Evolutionary conservation across 1,140 invertebrate genomes (phyloP).

Genomic region (Diorhabda carinulata): DNA sequence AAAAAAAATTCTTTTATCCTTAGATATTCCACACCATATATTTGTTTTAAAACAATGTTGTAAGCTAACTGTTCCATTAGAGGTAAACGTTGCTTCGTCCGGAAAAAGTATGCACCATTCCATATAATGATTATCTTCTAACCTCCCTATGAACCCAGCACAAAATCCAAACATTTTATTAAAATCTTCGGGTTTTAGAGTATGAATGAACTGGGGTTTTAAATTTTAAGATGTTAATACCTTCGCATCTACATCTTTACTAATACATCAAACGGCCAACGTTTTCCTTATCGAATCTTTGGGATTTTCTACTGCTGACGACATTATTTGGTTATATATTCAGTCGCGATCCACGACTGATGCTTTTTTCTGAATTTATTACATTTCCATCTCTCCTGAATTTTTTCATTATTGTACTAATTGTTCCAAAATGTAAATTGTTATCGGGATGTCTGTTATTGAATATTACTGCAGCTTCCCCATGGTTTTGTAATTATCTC

Average conservation of each 20-base stretch:
- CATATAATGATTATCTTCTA: background rate
- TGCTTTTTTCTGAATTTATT: background rate
- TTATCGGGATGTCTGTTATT: background rate
- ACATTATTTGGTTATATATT: background rate
- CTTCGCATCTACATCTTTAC: background rate
- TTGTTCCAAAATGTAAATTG: background rate
- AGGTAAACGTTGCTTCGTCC: background rate
- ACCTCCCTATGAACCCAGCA: background rate
- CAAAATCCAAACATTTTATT: background rate
- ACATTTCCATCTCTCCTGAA: background rate
- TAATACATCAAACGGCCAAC: background rate
- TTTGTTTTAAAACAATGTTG: background rate
- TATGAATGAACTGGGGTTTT: background rate
- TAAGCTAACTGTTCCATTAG: background rate
- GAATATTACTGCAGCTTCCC: background rate
- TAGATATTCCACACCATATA: background rate
- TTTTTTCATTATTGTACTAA: background rate
- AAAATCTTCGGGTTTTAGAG: background rate
- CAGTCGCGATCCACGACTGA: background rate
- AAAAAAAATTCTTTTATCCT: background rate
- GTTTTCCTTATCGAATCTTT: background rate
- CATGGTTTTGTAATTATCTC: no score
- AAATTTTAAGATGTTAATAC: background rate
- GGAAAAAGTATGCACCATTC: background rate
- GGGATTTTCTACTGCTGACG: background rate